Evolutionary conservation across 2,797 vertebrate species (phyloP).

Genomic region (Cheirogaleus major): DNA sequence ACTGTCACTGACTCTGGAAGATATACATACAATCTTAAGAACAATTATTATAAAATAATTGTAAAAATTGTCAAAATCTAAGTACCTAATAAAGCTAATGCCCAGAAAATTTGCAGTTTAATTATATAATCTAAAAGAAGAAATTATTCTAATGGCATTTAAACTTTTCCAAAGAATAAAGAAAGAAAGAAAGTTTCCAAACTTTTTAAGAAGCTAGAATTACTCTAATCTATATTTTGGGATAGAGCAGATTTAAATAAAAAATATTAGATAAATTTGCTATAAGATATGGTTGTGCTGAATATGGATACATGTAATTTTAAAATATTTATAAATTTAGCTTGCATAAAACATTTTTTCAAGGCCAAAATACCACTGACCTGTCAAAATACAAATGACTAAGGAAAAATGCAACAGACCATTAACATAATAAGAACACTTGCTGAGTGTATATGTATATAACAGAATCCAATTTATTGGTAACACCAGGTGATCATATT

Average conservation of each 20-base stretch:
- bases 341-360: neutral
- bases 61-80: slow-evolving; percentile 45
- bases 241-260: neutral
- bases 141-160: slow-evolving; percentile 35
- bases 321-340: neutral
- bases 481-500: neutral
- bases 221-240: neutral
- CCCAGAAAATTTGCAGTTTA: slow-evolving; percentile 44
- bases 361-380: neutral
- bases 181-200: neutral
- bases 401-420: neutral
- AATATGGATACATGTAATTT: neutral
- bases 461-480: neutral
- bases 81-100: slow-evolving; percentile 48
- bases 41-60: slow-evolving; percentile 64
- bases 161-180: slow-evolving; percentile 20
- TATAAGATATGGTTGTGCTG: neutral
- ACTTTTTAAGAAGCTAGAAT: neutral
- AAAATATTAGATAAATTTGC: neutral
- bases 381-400: neutral
- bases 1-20: neutral
- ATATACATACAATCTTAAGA: slow-evolving; percentile 30
- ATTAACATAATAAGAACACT: neutral
- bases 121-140: slow-evolving; percentile 47
- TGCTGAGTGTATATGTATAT: neutral